Percentiles rank a stretch among this genome's conserved stretches.
Conservation (phyloP, 53 echinoderm and acorn worm species). For the Hippasteria phrygiana region DNA sequence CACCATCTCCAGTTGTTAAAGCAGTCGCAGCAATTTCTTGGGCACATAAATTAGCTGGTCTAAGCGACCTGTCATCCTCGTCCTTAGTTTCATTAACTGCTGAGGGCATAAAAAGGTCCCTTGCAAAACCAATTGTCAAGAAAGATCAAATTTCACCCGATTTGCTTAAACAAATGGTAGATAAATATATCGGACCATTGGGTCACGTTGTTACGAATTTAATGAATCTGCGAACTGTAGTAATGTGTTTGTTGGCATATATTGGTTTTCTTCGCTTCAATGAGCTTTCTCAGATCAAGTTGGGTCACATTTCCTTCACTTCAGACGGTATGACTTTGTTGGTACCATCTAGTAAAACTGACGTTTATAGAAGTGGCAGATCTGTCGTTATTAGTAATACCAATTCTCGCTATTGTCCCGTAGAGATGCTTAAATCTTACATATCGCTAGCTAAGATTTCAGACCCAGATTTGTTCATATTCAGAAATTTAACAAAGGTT, state of each 20-base stretch:
- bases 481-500: not conserved
- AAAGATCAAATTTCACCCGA: conserved; percentile 15
- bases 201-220: not conserved
- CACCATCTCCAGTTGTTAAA: conserved; percentile 23
- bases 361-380: conserved; percentile 16
- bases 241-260: conserved; percentile 2
- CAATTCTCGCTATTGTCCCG: conserved; percentile 4
- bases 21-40: conserved; percentile 41
- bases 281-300: not conserved
- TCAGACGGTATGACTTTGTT: not conserved
- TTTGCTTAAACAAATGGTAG: not conserved
- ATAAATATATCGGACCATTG: not conserved
- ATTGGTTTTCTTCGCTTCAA: conserved; percentile 3
- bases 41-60: conserved; percentile 37
- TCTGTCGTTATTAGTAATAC: conserved; percentile 17
- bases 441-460: not conserved
- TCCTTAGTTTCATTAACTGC: not conserved
- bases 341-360: conserved; percentile 22
- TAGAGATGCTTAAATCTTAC: conserved; percentile 25
- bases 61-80: not conserved
- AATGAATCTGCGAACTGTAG: conserved; percentile 14
- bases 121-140: conserved; percentile 7
- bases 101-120: conserved; percentile 23
- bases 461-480: not conserved
- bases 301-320: conserved; percentile 2